Evolutionary conservation across 2,797 vertebrate species (phyloP).

Genomic region (Sparus aurata): DNA sequence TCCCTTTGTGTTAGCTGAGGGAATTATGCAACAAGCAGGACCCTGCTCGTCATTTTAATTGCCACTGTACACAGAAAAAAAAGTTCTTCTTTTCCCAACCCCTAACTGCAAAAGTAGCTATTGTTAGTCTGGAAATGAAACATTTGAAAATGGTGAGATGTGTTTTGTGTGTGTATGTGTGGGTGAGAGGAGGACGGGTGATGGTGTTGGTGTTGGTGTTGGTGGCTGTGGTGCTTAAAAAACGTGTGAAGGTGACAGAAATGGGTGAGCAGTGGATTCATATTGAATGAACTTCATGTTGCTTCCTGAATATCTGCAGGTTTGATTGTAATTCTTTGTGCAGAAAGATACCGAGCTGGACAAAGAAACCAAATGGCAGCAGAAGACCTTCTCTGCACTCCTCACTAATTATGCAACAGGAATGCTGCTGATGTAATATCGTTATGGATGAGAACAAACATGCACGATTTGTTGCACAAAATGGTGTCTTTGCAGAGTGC

Average conservation of each 20-base stretch:
- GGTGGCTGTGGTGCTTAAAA: background rate
- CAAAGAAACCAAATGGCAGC: constrained; percentile 30
- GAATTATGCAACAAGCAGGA: constrained; percentile 81
- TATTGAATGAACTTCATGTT: constrained; percentile 28
- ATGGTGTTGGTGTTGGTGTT: too few species aligned
- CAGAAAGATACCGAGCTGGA: constrained; percentile 11
- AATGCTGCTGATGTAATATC: constrained; percentile 65
- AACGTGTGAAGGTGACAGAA: constrained; percentile 29
- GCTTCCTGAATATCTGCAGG: constrained; percentile 25
- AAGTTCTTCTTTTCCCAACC: constrained; percentile 28
- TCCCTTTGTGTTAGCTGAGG: constrained; percentile 83
- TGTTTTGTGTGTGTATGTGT: constrained; percentile 34
- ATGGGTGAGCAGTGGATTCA: constrained; percentile 27
- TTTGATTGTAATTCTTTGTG: constrained; percentile 48
- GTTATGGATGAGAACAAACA: constrained; percentile 26
- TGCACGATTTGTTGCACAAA: constrained; percentile 15
- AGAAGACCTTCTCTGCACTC: constrained; percentile 38
- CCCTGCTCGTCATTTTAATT: constrained; percentile 82
- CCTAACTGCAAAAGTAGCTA: constrained; percentile 52
- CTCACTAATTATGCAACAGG: constrained; percentile 67
- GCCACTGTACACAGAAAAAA: constrained; percentile 69
- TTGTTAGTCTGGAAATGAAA: constrained; percentile 54
- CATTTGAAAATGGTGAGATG: constrained; percentile 52
- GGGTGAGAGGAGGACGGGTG: constrained; percentile 14
- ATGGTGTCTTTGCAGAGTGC: constrained; percentile 19